These are phyloP conservation scores for Pipa parva DNA, from an alignment of 2,113 vertebrate genomes.

Conservation along the genomic window DNA sequence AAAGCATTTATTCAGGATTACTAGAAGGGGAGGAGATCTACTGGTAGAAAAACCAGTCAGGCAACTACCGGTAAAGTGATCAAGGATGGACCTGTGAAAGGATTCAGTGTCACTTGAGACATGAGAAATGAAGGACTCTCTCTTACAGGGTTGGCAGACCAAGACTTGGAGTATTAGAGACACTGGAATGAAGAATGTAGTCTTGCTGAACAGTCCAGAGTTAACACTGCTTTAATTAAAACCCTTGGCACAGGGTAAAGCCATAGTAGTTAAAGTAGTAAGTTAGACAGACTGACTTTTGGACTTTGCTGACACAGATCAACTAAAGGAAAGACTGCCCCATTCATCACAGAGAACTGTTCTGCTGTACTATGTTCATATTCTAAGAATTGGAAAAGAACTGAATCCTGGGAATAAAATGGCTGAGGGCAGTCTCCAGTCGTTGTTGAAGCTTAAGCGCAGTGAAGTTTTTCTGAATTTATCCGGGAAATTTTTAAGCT, in stretches of 20 bases:
- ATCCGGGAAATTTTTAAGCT: not conserved
- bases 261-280: too few species aligned
- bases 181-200: not conserved
- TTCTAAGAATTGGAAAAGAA: not conserved
- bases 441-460: not conserved
- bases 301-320: too few species aligned
- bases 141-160: not conserved
- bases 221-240: not conserved
- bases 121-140: not conserved
- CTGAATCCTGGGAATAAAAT: not conserved
- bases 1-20: not conserved
- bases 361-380: not conserved
- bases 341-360: not conserved
- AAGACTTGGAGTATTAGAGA: not conserved
- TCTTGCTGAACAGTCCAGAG: not conserved
- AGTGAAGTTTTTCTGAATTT: not conserved
- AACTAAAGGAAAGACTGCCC: not conserved
- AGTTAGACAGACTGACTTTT: not conserved
- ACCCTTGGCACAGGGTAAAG: not conserved
- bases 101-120: conserved; percentile 4
- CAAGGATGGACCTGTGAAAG: not conserved
- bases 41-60: conserved; percentile 3
- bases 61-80: not conserved
- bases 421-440: not conserved
- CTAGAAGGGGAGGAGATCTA: conserved; percentile 9